phyloP scores from a whole-genome alignment of 2,113 vertebrate species.

The Myrmecobius fasciatus region DNA sequence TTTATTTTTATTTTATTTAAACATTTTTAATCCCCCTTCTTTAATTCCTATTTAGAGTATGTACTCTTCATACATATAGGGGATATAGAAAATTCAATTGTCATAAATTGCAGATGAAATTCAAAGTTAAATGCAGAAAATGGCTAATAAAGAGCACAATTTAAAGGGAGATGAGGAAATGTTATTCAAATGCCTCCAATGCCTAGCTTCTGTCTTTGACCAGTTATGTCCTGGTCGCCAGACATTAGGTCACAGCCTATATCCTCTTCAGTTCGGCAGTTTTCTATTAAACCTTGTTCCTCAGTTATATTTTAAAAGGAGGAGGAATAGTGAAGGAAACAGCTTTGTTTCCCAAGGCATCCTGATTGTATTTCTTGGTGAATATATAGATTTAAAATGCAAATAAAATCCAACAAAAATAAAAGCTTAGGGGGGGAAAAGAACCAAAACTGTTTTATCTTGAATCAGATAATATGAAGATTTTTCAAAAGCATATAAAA shows the following conservation, averaged over 20 bases:
- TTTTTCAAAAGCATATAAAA: conserved; percentile 73
- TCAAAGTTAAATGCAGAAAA: neutral
- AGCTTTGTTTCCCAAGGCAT: conserved; percentile 1
- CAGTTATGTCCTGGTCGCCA: fast-evolving
- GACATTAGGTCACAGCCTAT: conserved; percentile 15
- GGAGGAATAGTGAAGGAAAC: neutral
- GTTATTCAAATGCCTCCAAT: conserved; percentile 14
- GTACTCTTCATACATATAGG: neutral
- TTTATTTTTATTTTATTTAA: neutral
- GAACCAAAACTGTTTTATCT: conserved; percentile 54
- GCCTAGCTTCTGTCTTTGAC: conserved; percentile 25
- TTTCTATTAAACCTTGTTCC: conserved; percentile 45
- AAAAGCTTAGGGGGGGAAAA: conserved; percentile 60
- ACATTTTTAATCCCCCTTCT: neutral
- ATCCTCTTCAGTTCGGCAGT: neutral
- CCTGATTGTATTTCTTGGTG: neutral
- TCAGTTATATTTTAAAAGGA: conserved; percentile 64
- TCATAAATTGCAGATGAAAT: neutral
- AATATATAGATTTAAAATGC: conserved; percentile 4
- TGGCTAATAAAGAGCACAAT: neutral
- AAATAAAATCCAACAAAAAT: conserved; percentile 71
- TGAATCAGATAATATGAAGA: conserved; percentile 63
- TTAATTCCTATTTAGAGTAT: neutral
- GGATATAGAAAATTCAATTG: neutral
- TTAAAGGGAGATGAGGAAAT: neutral